Evolutionary conservation across 1,140 invertebrate genomes (phyloP), one percentile per base, ranked within the genome.

Genomic region (Asbolus verrucosus): DNA sequence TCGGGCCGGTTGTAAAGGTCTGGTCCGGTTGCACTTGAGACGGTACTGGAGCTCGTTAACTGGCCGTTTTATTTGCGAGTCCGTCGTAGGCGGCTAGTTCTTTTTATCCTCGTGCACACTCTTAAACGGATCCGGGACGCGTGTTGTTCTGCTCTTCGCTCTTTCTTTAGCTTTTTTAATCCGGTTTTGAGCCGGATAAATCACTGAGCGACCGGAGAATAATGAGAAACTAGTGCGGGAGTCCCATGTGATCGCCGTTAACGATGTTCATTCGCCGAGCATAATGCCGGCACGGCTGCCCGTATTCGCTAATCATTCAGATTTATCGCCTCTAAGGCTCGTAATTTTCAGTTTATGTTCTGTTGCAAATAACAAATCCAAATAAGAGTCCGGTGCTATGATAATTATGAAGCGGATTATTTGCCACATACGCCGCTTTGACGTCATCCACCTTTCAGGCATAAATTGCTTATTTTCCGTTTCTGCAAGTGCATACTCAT

Each of bases 251-350:
- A 71, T 66, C 16, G 46, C 30, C 69, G 63, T 66, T 66, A 66
- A 65, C 69, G 63, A 60, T 54, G 62, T 65, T 61, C 68, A 70
- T 70, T 65, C 59, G 30, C 60, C 61, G 18, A 19, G 31, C 39
- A 59, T 69, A 63, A 46, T 46, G 33, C 24, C 19, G 24, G 38
- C 63, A 59, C 41, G 59, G 59, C 61, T 27, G 46, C 46, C 46
- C 61, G 61, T 66, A 71, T 71, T 68, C 63, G 70, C 70, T 71
- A 71, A 71, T 71, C 70, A 71, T 67, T 63, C 54, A 68, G 70
- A 71, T 71, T 71, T 71, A 71, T 68, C 50, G 65, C 33, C 65
- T 71, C 39, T 39, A 50, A 71, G 70, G 59, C 39, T 63, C 59
- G 65, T 65, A 68, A 68, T 71, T 60, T 67, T 67, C 33, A 41